A percentile compares a stretch with the other conserved stretches of the same genome.
These are phyloP conservation scores for Geotrupes spiniger DNA, from an alignment of 2,888 invertebrate genomes.

Conservation along the genomic window DNA sequence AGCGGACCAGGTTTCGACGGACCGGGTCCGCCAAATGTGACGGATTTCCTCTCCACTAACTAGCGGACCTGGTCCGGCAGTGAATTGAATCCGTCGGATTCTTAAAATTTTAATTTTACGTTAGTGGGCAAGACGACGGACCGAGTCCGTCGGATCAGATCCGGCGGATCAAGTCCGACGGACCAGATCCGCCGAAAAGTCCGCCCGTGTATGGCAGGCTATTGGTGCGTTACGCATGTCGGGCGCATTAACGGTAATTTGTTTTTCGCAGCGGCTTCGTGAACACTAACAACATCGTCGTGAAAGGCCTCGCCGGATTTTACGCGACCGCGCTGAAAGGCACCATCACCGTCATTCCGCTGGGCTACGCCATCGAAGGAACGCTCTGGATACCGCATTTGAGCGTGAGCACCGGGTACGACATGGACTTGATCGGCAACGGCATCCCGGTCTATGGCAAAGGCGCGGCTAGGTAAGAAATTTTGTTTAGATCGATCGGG, in stretches of 20 bases:
- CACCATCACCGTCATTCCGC: conserved; percentile 4
- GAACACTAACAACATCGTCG: conserved; percentile 4
- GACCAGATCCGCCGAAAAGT: no score
- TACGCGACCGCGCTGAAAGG: conserved; percentile 7
- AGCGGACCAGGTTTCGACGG: no score
- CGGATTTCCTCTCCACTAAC: no score
- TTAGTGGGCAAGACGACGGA: no score
- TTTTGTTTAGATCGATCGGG: not conserved
- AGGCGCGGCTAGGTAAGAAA: conserved; percentile 15
- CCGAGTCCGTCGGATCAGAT: no score
- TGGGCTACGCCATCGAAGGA: conserved; percentile 9
- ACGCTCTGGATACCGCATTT: conserved; percentile 12
- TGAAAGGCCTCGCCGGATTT: conserved; percentile 17
- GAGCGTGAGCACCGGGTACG: conserved; percentile 13
- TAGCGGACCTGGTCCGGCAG: no score
- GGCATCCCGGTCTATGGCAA: conserved; percentile 16
- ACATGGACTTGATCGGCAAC: conserved; percentile 11
- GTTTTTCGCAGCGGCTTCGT: conserved; percentile 10
- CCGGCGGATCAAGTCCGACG: no score
- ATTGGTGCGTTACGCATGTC: no score
- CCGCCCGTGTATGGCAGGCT: no score
- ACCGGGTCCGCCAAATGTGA: no score
- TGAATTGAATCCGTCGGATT: no score
- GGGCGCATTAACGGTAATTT: not conserved
- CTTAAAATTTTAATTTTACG: no score